A percentile compares a stretch with the other conserved stretches of the same genome.
phyloP scores from a whole-genome alignment of 2,113 vertebrate genomes.

The Salvelinus sp. region DNA sequence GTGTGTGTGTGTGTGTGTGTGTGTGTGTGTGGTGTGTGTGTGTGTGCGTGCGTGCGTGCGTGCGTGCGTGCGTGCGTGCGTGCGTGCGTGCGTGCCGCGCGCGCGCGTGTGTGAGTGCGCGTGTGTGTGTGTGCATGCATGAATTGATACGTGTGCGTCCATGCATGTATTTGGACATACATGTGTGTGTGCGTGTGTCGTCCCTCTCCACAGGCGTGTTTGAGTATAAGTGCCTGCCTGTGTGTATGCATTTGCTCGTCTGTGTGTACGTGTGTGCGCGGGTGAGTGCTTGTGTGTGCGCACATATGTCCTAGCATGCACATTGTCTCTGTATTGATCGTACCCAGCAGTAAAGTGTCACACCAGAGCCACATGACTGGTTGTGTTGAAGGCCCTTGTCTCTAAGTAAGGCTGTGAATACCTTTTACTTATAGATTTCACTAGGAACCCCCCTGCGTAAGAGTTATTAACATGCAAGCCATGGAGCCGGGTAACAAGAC shows the following conservation, averaged over 20 bases:
- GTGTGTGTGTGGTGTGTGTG: neutral
- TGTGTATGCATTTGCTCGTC: neutral
- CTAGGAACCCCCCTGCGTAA: too few relatives aligned
- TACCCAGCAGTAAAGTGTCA: too few relatives aligned
- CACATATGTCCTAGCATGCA: neutral
- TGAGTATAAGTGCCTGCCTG: neutral
- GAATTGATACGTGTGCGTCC: too few relatives aligned
- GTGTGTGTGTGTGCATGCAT: too few relatives aligned
- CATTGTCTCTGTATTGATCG: neutral
- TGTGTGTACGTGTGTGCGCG: neutral
- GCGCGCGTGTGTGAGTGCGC: neutral
- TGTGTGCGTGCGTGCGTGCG: neutral
- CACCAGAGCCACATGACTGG: too few relatives aligned
- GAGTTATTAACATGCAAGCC: too few relatives aligned
- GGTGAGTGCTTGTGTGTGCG: neutral
- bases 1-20: neutral
- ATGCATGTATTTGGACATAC: too few relatives aligned
- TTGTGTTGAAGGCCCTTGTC: too few relatives aligned
- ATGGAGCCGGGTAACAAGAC: too few relatives aligned
- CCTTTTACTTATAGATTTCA: too few relatives aligned
- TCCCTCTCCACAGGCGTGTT: neutral
- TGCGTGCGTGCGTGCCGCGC: neutral
- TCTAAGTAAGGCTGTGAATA: too few relatives aligned
- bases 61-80: neutral
- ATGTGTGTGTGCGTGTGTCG: neutral